These are phyloP conservation scores for Brachyptera risi DNA, from an alignment of 2,888 invertebrate genomes.

Conservation along the genomic window DNA sequence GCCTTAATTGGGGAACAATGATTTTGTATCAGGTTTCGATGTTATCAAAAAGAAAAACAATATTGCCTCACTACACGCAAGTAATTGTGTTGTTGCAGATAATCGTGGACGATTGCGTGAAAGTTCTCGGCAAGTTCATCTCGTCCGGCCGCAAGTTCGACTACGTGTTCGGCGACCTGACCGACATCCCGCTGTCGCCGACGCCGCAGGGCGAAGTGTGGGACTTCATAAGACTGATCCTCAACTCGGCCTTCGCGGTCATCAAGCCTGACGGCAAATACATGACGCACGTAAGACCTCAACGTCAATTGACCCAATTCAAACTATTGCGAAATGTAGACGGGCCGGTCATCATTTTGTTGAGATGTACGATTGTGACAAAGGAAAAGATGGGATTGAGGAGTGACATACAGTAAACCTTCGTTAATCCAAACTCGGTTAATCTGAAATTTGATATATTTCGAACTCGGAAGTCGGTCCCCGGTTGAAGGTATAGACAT, in stretches of 20 bases:
- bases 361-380: not conserved
- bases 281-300: slow-evolving; percentile 78
- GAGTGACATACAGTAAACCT: no score
- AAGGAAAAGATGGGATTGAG: no score
- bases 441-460: no score
- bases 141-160: slow-evolving; percentile 80
- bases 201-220: slow-evolving; percentile 78
- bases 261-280: slow-evolving; percentile 80
- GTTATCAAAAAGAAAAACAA: no score
- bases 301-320: not conserved
- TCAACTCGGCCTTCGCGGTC: slow-evolving; percentile 75
- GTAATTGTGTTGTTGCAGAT: slow-evolving; percentile 59
- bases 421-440: no score
- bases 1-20: no score
- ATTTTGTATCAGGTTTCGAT: no score
- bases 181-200: slow-evolving; percentile 86
- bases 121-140: slow-evolving; percentile 73
- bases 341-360: not conserved
- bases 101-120: slow-evolving; percentile 84
- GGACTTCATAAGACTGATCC: slow-evolving; percentile 81
- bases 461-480: no score
- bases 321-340: no score
- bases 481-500: no score
- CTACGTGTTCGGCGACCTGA: slow-evolving; percentile 89
- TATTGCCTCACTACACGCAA: no score